Percentiles rank a stretch among this genome's conserved stretches.
These are phyloP conservation scores for Erinaceus europaeus DNA, from an alignment of 2,113 vertebrate genomes.

Conservation along the genomic window DNA sequence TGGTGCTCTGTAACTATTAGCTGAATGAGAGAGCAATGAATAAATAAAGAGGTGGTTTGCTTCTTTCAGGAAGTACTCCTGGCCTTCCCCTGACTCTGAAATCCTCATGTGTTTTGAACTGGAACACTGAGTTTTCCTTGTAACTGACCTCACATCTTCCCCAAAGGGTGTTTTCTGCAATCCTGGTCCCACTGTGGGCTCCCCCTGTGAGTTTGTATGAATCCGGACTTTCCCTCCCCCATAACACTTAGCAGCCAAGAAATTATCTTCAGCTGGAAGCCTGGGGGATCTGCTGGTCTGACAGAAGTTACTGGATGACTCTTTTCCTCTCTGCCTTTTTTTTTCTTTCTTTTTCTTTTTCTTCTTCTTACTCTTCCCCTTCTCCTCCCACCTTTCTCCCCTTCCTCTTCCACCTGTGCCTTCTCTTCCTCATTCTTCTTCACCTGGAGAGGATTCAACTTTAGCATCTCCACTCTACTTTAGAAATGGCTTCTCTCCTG, in stretches of 20 bases:
- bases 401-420: too few relatives aligned
- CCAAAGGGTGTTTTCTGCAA: neutral
- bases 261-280: neutral
- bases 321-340: conserved; percentile 42
- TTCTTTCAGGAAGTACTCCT: neutral
- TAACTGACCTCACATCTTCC: neutral
- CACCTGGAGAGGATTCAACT: conserved; percentile 77
- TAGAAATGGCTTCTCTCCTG: conserved; percentile 77
- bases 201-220: neutral
- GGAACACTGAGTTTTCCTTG: neutral
- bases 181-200: neutral
- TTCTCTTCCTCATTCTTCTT: neutral
- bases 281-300: neutral
- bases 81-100: neutral
- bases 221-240: too few relatives aligned
- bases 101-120: neutral
- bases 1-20: neutral
- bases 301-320: conserved; percentile 55
- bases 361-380: neutral
- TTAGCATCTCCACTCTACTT: conserved; percentile 75
- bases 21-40: neutral
- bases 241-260: neutral
- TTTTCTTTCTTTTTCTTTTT: conserved; percentile 21
- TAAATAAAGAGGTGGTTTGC: neutral
- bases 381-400: neutral